Percentiles rank a stretch among this genome's conserved stretches.
These are phyloP conservation scores for Aromia moschata DNA, from an alignment of 2,888 invertebrate genomes.

Conservation along the genomic window DNA sequence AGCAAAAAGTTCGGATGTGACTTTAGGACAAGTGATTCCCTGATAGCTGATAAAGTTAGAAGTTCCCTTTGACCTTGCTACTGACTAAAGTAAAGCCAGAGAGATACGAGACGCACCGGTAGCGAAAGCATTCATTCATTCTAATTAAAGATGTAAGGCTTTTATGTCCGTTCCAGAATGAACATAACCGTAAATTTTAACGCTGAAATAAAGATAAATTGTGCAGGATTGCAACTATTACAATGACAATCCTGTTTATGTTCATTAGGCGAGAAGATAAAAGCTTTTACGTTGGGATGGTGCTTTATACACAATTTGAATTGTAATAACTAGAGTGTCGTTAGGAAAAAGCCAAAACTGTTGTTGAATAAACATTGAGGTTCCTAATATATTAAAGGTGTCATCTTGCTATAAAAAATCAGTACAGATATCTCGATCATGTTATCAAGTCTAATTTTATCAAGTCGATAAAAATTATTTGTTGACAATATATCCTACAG, in stretches of 20 bases:
- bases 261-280: slow-evolving; percentile 27
- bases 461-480: too few relatives aligned
- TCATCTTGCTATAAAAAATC: too few relatives aligned
- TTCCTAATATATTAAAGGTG: not conserved
- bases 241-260: slow-evolving; percentile 26
- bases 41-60: slow-evolving; percentile 24
- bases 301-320: slow-evolving; percentile 10
- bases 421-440: too few relatives aligned
- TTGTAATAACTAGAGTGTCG: not conserved
- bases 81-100: slow-evolving; percentile 17
- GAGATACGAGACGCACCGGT: slow-evolving; percentile 26
- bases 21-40: slow-evolving; percentile 24
- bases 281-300: slow-evolving; percentile 11
- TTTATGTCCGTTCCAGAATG: slow-evolving; percentile 34
- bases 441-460: too few relatives aligned
- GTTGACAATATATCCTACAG: too few relatives aligned
- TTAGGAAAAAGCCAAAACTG: not conserved
- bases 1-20: slow-evolving; percentile 27
- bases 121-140: slow-evolving; percentile 33
- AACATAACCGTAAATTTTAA: slow-evolving; percentile 28
- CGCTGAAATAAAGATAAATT: slow-evolving; percentile 28
- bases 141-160: slow-evolving; percentile 35
- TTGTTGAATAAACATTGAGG: not conserved
- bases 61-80: slow-evolving; percentile 26
- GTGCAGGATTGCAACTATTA: slow-evolving; percentile 24